Evolutionary conservation across 2,888 invertebrate species (phyloP), one percentile per base, ranked within the genome.

Genomic region (Eustalomyia histrio): DNA sequence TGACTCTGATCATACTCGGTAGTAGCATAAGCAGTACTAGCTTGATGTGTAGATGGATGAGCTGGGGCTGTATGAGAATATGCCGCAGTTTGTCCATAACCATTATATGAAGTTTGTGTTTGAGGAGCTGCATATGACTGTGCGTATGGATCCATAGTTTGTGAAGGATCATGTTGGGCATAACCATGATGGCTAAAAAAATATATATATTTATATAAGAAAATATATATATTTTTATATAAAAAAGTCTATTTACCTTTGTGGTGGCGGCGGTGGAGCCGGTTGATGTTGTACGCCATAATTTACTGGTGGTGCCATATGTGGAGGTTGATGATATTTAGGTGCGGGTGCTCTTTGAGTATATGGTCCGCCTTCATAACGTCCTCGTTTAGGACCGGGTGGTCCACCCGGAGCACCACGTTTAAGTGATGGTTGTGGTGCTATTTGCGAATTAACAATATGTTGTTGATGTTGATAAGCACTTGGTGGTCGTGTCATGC

Each of bases 1-100:
- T 90, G 90, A 83, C 89, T 90, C 79, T 90, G 90, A 85, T 91
- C 90, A 81, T 91, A 91, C 79, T 91, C 90, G 24, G 86, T 85
- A 67, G 86, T 79, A 72, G 79, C 61, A 63, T 76, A 72, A 55
- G 87, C 85, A 18, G 89, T 85, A 76, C 85, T 87, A 6, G 89
- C 84, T 29, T 89, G 85, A 6, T 89, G 83, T 12, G 88, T 68
- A 65, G 86, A 83, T 7, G 87, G 65, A 60, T 88, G 85, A 43
- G 85, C 80, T 12, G 83, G 65, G 10, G 85, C 84, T 74, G 87
- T 85, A 18, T 87, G 63, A 64, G 87, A 82, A 83, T 90, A 90
- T n/a, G 88, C 87, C 64, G 87, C 84, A 79, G 88, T 86, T 76
- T 91, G 91, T 0, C 87, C 87, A 84, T 91, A 91, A 0, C 91